phyloP scores from a whole-genome alignment of 2,888 invertebrate species.

The Xestia ashworthii region DNA sequence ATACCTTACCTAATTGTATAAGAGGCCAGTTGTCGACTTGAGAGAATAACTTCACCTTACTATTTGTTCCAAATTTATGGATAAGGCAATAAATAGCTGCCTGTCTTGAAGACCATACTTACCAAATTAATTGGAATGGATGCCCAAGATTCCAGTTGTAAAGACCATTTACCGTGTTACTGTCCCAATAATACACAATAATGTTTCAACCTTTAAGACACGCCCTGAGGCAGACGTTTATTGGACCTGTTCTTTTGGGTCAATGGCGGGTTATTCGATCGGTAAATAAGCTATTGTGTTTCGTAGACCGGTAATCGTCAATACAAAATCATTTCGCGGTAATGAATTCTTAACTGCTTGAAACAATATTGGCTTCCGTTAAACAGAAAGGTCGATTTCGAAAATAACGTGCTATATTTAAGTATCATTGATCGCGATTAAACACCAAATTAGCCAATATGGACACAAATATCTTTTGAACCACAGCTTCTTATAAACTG shows the following conservation, averaged over 20 bases:
- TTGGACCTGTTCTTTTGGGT: constrained; percentile 33
- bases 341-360: neutral
- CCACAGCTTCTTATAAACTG: neutral
- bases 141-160: neutral
- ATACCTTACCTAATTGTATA: neutral
- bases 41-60: neutral
- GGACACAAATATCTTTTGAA: neutral
- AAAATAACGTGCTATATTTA: neutral
- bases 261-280: constrained; percentile 28
- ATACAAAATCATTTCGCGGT: neutral
- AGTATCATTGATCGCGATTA: neutral
- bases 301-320: neutral
- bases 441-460: neutral
- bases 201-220: constrained; percentile 16
- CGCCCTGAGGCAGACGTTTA: constrained; percentile 11
- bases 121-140: neutral
- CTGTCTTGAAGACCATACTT: neutral
- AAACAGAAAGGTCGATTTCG: neutral
- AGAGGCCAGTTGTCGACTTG: neutral
- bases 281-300: constrained; percentile 23
- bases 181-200: neutral
- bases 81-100: neutral
- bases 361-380: constrained; percentile 3
- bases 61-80: neutral
- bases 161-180: neutral